These are phyloP conservation scores for Periophthalmus magnuspinnatus DNA, from an alignment of 2,797 vertebrate species.

Conservation along the genomic window DNA sequence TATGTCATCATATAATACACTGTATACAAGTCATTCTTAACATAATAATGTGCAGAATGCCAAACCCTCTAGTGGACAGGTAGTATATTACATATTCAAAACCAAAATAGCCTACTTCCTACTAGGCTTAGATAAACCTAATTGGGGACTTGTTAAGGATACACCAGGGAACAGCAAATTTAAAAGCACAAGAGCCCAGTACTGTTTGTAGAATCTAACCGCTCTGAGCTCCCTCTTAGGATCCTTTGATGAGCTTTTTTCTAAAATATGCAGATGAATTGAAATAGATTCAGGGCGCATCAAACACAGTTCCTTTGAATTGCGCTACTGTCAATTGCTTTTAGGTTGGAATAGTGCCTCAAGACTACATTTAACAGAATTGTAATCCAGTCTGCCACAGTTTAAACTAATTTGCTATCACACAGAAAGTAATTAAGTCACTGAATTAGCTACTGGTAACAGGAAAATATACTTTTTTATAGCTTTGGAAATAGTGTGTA, in stretches of 20 bases:
- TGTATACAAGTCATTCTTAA: neutral
- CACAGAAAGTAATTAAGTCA: slow-evolving; percentile 13
- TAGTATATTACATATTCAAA: neutral
- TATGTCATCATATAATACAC: slow-evolving; percentile 34
- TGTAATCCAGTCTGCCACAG: slow-evolving; percentile 12
- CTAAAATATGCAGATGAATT: slow-evolving; percentile 72
- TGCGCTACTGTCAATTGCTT: slow-evolving; percentile 45
- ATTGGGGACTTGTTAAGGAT: slow-evolving; percentile 5
- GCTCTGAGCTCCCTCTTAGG: slow-evolving; percentile 33
- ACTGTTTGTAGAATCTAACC: slow-evolving; percentile 29
- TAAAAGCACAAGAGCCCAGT: slow-evolving; percentile 31
- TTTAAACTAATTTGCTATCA: slow-evolving; percentile 26
- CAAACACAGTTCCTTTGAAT: slow-evolving; percentile 62
- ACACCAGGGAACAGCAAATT: slow-evolving; percentile 1
- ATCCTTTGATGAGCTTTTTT: slow-evolving; percentile 68
- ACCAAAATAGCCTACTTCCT: neutral
- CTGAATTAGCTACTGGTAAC: slow-evolving; percentile 13
- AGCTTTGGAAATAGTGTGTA: slow-evolving; percentile 10
- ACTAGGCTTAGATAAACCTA: neutral
- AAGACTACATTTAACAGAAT: slow-evolving; percentile 17
- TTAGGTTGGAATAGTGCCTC: slow-evolving; percentile 42
- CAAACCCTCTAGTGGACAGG: neutral
- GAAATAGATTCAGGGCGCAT: slow-evolving; percentile 72
- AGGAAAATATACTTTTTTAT: neutral
- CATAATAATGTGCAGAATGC: neutral